Base-by-base conservation (phyloP, 2,888 invertebrate genomes). In the Vandiemenella viatica region DNA sequence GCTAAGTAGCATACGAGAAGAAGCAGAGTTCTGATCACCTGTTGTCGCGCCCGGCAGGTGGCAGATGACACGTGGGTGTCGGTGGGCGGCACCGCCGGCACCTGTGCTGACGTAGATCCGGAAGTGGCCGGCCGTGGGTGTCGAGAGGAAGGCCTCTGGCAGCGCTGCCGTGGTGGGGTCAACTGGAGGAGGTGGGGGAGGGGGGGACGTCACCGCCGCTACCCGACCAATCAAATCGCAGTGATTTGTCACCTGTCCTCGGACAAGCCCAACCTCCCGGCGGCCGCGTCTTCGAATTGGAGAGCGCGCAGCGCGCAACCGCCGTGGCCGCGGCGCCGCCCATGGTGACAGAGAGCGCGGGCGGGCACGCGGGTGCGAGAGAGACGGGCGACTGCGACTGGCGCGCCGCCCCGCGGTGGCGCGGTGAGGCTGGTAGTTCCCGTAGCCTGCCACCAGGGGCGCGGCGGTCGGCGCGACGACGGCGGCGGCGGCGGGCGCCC, bases 181-280 rank as follows among this genome's bases (percentile, higher is more conserved):
- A 13, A 20, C 18, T 18, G 60, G 60, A 17, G 40, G 16, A 22
- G 37, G 38, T n/a, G 52, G 53, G 46, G 48, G 56, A 55, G 54
- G 51, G 32, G 49, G 21, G 15, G 23, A 43, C 47, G 45, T 43
- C 45, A 42, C 47, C 43, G 48, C 43, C 51, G 20, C 40, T 18
- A 17, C 18, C 40, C 60, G 63, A 66, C 66, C 66, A 53, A 53
- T 53, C 53, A 53, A 53, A 51, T 45, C 45, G 45, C 50, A 51
- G 50, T 51, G 51, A 53, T 49, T 53, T 53, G 53, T 53, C 53
- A 53, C 53, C 53, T 53, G 53, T 53, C 53, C 49, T 47, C 46
- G 23, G 42, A 45, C 19, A 49, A 45, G 49, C 49, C 49, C 49
- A 45, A 20, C 49, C 49, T 49, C 45, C 49, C 42, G 41, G 26